A percentile compares a stretch with the other conserved stretches of the same genome.
These are phyloP conservation scores for Pseudanteris insignis DNA, from an alignment of 2,888 invertebrate species.

Conservation along the genomic window DNA sequence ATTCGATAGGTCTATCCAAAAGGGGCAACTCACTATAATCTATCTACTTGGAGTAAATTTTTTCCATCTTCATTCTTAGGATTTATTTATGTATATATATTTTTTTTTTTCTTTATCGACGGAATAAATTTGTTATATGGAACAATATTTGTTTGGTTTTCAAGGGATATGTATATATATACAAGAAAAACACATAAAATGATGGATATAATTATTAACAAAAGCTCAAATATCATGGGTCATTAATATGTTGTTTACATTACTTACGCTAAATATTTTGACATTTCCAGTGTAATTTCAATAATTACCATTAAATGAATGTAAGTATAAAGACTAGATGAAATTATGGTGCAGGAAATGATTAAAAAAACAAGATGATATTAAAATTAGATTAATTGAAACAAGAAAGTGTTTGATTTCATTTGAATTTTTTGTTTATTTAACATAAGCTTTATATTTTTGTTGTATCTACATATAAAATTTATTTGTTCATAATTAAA, in stretches of 20 bases:
- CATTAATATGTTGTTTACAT: constrained; percentile 15
- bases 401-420: neutral
- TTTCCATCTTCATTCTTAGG: no score
- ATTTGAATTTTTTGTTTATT: constrained; percentile 27
- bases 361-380: no score
- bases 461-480: constrained; percentile 25
- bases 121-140: constrained; percentile 3
- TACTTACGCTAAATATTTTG: constrained; percentile 33
- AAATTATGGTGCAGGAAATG: no score
- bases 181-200: neutral
- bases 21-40: constrained; percentile 27
- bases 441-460: constrained; percentile 17
- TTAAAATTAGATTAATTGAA: no score
- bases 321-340: neutral
- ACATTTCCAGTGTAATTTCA: constrained; percentile 29
- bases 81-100: no score
- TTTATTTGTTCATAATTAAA: constrained; percentile 11
- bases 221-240: constrained; percentile 17
- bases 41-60: constrained; percentile 24
- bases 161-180: neutral
- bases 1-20: constrained; percentile 25
- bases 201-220: neutral
- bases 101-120: no score
- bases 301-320: constrained; percentile 12
- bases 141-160: neutral